Conservation (phyloP, 53 echinoderm and acorn worm species). For the Hippasteria phrygiana region DNA sequence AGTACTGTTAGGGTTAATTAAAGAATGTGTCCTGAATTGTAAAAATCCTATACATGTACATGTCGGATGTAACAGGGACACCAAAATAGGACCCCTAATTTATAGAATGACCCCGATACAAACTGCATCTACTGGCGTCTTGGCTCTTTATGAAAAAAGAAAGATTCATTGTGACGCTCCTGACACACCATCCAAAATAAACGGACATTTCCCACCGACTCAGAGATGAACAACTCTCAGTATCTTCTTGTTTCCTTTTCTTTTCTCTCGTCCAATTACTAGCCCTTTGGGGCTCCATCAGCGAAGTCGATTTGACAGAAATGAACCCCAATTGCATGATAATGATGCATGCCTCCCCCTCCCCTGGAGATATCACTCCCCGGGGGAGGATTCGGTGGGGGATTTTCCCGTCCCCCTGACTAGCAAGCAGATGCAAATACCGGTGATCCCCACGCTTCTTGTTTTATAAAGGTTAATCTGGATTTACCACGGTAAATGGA, state of each 20-base stretch:
- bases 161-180: no score
- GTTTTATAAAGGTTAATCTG: constrained; percentile 12
- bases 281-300: constrained; percentile 3
- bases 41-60: no score
- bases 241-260: neutral
- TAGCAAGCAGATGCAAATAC: neutral
- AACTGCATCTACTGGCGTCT: no score
- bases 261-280: neutral
- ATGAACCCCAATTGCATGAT: constrained; percentile 31
- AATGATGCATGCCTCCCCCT: neutral
- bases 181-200: no score
- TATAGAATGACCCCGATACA: no score
- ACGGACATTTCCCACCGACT: no score
- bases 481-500: neutral
- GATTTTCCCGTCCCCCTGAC: neutral
- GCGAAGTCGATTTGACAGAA: constrained; percentile 32
- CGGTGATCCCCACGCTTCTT: neutral
- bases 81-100: no score
- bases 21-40: no score
- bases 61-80: no score
- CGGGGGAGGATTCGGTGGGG: neutral
- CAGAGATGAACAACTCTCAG: neutral
- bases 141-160: no score
- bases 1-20: no score
- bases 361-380: neutral